Evolutionary conservation across 1,140 invertebrate species (phyloP), one percentile per base, ranked within the genome.

Genomic region (Laupala kohalensis): DNA sequence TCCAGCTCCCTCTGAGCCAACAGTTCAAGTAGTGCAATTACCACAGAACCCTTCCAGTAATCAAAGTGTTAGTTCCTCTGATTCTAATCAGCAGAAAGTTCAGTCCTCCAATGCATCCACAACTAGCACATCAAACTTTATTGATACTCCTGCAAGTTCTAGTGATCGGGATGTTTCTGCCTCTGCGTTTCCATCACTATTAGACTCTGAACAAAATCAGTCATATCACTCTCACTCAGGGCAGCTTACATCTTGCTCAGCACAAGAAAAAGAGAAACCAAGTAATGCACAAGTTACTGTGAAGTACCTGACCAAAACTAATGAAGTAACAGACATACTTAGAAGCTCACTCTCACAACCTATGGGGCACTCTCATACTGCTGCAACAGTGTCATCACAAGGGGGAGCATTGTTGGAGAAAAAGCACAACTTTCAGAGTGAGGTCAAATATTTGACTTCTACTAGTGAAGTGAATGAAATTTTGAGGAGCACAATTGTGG

Each of bases 21-120:
- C 85, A 0, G 84, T 88, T 4, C 85, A 88, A 74, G 83, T 88
- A 0, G 86, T 87, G 2, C 86, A 87, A 73, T 76, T 87, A 13
- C 82, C 84, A 63, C 27, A 62, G 26, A 71, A 30, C 30, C 63
- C 28, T 28, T 26, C 63, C 12, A 64, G 29, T 28, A 29, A 68
- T 28, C 26, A 29, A 68, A 26, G 25, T 68, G 26, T 68, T 28
- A 68, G 67, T 68, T 29, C 67, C 6, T 25, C 26, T 25, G 29
- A 28, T n/a, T 19, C 19, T 28, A 19, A 63, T 26, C 70, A 71
- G 25, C 27, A n/a, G 6, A 53, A 27, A 9, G 70, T 25, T 26
- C 25, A 71, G 15, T 71, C 70, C 0, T 71, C 70, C 64, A 62
- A 64, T 29, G 64, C n/a, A 12, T 63, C 63, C 23, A 25, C 70